Base-by-base conservation (phyloP, 2,888 invertebrate genomes). In the Lottia scabra region DNA sequence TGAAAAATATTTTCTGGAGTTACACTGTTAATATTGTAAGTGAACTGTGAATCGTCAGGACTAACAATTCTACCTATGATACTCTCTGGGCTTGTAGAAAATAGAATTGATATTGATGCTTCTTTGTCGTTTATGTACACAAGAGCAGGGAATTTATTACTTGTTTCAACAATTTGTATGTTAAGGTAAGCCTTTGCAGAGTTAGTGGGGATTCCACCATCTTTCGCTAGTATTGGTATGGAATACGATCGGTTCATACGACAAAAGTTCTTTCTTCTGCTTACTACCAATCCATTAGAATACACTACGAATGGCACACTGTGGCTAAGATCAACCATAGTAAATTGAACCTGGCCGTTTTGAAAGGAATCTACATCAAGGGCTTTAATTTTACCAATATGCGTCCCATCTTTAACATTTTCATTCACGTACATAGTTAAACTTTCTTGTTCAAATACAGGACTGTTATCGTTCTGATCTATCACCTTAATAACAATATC, bases 71-170 rank as follows among this genome's bases (percentile, higher is more conserved):
- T 73, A 2, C 81, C 68, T 6, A 84, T 77, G 8, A 78, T 46
- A 1, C 77, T 74, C 0, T 79, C 80, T 4, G 75, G 71, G 0
- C 72, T 38, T 0, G 73, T 71, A 43, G 79, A 71, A 2, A 75
- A 77, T 1, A 75, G 72, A 15, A 84, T 69, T 26, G 66, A 43
- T 8, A 83, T 75, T 1, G 80, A 77, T 68, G 81, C 76, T 74
- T 85, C 84, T n/a, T 68, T 67, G 8, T 75, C 74, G 27, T 76
- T 81, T 0, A 84, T 84, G 64, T 81, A 85, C 6, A 75, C 72
- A 48, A 87, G 83, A 13, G 79, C 70, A 0, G 88, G 88, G 0
- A 70, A 38, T 65, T 87, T 84, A 67, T 87, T 87, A 67, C 87
- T 87, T 15, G 82, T 74, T 68, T 87, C 88, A 8, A 76, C 71